Evolutionary conservation across 2,113 vertebrate genomes (phyloP).

Genomic region (Chaetodon auriga): DNA sequence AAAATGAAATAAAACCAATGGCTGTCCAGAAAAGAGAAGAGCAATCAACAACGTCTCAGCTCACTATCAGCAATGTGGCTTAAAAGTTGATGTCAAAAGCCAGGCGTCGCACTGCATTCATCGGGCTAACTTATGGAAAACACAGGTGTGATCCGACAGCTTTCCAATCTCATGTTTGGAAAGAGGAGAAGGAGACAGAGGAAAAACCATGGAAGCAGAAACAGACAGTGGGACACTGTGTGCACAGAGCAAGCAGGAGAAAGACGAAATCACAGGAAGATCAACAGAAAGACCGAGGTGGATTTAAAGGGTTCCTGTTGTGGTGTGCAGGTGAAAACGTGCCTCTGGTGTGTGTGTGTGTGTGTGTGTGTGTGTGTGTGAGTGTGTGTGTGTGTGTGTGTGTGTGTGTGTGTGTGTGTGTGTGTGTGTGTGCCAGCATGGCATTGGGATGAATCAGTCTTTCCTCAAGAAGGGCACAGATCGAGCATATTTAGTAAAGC

Average conservation of each 20-base stretch:
- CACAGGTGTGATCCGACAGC: not conserved
- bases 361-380: conserved; percentile 6
- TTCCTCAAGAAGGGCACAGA: conserved; percentile 42
- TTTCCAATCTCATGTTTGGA: not conserved
- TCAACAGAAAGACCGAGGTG: not conserved
- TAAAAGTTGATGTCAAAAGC: not conserved
- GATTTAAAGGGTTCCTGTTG: not conserved
- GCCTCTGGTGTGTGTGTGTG: conserved; percentile 9
- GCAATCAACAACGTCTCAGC: not conserved
- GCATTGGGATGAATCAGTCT: conserved; percentile 42
- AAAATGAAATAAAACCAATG: not conserved
- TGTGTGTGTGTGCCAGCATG: not conserved
- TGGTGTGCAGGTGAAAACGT: not conserved
- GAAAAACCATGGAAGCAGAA: not conserved
- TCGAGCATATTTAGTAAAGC: conserved; percentile 52
- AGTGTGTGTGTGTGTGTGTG: conserved; percentile 16
- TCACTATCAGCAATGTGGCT: not conserved
- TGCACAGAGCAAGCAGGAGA: not conserved
- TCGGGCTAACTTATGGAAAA: too few species aligned
- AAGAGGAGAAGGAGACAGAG: not conserved
- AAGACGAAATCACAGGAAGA: not conserved
- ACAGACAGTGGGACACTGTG: not conserved
- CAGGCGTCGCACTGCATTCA: not conserved
- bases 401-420: conserved; percentile 17
- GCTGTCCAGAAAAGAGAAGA: not conserved